Evolutionary conservation across 2,797 vertebrate genomes (phyloP), one percentile per base, ranked within the genome.

Genomic region (Argentina silus): DNA sequence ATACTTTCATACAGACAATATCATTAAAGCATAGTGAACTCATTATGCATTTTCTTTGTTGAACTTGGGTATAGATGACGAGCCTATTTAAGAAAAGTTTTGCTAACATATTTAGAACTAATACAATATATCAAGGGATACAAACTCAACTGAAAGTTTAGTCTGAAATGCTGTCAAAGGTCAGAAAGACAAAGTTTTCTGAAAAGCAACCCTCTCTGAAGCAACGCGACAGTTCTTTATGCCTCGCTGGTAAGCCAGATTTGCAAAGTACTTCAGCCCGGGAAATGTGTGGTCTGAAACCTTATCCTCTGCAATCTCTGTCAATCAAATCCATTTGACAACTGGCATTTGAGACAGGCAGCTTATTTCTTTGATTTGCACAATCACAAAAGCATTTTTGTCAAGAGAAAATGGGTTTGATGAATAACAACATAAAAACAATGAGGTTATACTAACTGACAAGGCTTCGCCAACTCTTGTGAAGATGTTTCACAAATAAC

Each of bases 181-280:
- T 78, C 78, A 82, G 69, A 71, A 72, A 85, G 75, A 87, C 78
- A 88, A 91, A 88, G 84, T 90, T 93, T 90, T 79, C 82, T 80
- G 73, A 59, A 74, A 89, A 90, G 83, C 80, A 83, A 91, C 90
- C 76, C 78, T 86, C 81, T 85, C 60, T 64, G 75, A 81, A 79
- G 65, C 76, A 79, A 82, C 78, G 78, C 67, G 85, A 88, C 87
- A 88, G 84, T 90, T 93, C 89, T 93, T 92, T 85, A 90, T 88
- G 93, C 92, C 85, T 93, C 92, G 80, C 72, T 91, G 90, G 77
- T 94, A 94, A 94, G 79, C 93, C 91, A 91, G 91, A 93, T 94
- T 94, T 94, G 86, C 90, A 70, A 70, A 90, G 87, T 85, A 88
- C 78, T 87, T 91, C 86, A 79, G 81, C 84, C 87, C 83, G 77